Evolutionary conservation across 1,140 invertebrate species (phyloP).

Genomic region (Ridgeia piscesae): DNA sequence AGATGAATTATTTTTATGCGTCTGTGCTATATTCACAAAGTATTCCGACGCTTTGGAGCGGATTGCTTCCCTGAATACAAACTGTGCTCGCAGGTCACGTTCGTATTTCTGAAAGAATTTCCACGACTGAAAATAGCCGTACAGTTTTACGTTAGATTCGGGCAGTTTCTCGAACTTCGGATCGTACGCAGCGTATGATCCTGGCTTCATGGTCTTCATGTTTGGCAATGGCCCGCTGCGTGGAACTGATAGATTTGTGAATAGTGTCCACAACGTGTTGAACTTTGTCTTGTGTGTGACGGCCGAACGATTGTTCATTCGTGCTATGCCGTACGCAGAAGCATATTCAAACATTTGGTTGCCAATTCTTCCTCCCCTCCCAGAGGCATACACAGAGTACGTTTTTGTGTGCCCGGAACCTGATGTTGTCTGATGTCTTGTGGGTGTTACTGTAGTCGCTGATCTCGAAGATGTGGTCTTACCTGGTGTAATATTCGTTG

Average conservation of each 20-base stretch:
- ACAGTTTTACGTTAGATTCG: not conserved
- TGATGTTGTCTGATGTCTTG: no score
- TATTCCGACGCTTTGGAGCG: not conserved
- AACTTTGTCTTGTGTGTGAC: not conserved
- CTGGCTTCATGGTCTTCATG: not conserved
- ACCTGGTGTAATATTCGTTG: no score
- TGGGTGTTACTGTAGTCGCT: no score
- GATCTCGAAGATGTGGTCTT: no score
- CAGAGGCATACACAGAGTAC: no score
- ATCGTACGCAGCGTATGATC: not conserved
- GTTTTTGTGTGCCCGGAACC: no score
- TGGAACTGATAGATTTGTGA: not conserved
- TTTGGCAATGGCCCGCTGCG: not conserved
- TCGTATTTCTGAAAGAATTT: not conserved
- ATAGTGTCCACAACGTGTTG: no score
- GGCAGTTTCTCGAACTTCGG: not conserved
- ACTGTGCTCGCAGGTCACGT: not conserved
- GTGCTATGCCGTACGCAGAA: slow-evolving; percentile 13
- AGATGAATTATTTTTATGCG: not conserved
- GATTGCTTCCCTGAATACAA: not conserved
- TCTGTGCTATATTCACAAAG: not conserved
- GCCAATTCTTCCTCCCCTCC: slow-evolving; percentile 13
- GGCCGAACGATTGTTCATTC: not conserved
- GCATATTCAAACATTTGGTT: slow-evolving; percentile 27
- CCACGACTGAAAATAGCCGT: not conserved